phyloP scores from a whole-genome alignment of 2,113 vertebrate species.

The Cyphomyrus discorhynchus region DNA sequence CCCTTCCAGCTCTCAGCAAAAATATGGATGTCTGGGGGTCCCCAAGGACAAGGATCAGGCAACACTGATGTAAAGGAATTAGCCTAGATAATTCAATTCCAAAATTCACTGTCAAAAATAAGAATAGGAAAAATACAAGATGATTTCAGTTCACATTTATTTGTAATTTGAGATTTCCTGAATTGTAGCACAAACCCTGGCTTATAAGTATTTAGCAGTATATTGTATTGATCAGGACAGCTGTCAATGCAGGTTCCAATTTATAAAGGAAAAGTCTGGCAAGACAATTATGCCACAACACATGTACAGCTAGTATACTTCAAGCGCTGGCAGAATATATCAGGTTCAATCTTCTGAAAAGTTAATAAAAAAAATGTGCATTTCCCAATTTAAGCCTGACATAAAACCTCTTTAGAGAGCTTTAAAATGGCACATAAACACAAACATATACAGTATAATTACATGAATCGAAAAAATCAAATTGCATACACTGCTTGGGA shows the following conservation, averaged over 20 bases:
- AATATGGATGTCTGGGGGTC: not conserved
- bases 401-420: not conserved
- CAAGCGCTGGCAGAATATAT: not conserved
- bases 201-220: not conserved
- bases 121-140: not conserved
- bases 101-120: not conserved
- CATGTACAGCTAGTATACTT: not conserved
- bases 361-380: not conserved
- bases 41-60: not conserved
- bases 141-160: not conserved
- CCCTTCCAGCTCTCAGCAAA: not conserved
- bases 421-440: not conserved
- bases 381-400: not conserved
- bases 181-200: not conserved
- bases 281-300: not conserved
- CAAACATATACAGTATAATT: not conserved
- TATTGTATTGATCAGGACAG: not conserved
- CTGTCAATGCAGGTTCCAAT: not conserved
- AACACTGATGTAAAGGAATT: not conserved
- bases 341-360: not conserved
- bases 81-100: not conserved
- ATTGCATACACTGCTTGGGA: not conserved
- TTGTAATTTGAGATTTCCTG: not conserved
- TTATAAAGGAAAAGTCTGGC: not conserved
- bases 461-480: not conserved